Base-by-base conservation (phyloP, 2,888 invertebrate species). In the Orchesellides sinensis region DNA sequence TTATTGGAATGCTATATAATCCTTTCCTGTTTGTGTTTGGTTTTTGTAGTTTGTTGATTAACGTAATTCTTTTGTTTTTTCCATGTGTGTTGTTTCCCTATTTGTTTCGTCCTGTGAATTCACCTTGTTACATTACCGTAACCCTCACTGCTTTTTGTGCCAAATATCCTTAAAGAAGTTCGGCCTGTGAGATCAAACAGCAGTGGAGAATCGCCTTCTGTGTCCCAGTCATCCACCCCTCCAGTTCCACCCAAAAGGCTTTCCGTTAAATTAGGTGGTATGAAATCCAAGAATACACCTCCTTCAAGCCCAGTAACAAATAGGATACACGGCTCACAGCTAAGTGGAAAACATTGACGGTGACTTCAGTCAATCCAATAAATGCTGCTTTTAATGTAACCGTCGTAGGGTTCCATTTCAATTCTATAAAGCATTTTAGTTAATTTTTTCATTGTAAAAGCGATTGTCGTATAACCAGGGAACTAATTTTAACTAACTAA, bases 231-330 rank as follows among this genome's bases (percentile, higher is more conserved):
- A 14, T 85, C 85, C 2, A 83, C 84, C 1, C 87, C 88, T 8
- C 86, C 87, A 23, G 77, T 87, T 32, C 87, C 87, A 27, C 88
- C 88, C 8, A 88, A 88, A 65, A 63, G 87, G 61, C 80, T 88
- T 19, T 84, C 86, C 12, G 74, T 83, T 12, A 86, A 86, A 59
- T 10, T 86, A n/a, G 82, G 84, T 25, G 81, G 56, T 14, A 52
- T 85, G 3, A 88, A 86, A 70, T 83, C 85, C 12, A 86, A 86
- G 69, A 56, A 79, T 17, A 88, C 88, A 8, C 88, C 88, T 27
- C 88, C 88, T 14, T 72, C 82, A 14, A 87, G 87, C 45, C 87
- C 87, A 17, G 69, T 77, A 25, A 70, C 84, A 40, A 84, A 74
- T 77, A 65, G 72, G 35, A 40, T 63, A 3, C 75, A 72, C 19